phyloP scores from a whole-genome alignment of 2,888 invertebrate species.

The Caenorhabditis auriculariae region DNA sequence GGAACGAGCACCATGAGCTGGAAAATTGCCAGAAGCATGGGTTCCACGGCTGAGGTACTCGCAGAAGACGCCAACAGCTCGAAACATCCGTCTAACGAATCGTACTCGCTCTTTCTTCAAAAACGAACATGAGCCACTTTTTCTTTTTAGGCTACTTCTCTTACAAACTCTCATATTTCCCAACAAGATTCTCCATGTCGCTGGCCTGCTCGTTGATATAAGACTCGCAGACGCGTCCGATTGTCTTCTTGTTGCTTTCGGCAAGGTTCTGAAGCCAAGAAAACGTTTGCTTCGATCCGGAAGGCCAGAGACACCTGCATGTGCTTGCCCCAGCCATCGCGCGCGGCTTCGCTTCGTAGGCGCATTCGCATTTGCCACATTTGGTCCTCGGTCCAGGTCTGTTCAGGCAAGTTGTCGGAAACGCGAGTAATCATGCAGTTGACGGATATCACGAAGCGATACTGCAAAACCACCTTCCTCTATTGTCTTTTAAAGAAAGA shows the following conservation, averaged over 20 bases:
- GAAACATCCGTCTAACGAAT: constrained; percentile 40
- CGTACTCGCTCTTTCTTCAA: constrained; percentile 43
- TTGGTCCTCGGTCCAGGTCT: constrained; percentile 63
- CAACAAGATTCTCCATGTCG: constrained; percentile 23
- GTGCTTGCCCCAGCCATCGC: constrained; percentile 17
- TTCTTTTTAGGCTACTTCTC: not conserved
- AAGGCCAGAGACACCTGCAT: too few relatives aligned
- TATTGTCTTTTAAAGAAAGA: not conserved
- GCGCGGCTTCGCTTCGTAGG: constrained; percentile 30
- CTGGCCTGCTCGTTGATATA: constrained; percentile 20
- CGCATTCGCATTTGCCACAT: constrained; percentile 41
- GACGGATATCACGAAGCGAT: constrained; percentile 23
- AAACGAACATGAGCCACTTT: not conserved
- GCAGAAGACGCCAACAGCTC: constrained; percentile 33
- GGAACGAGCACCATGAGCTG: constrained; percentile 42
- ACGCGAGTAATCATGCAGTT: constrained; percentile 37
- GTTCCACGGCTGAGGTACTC: constrained; percentile 28
- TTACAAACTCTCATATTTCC: constrained; percentile 26
- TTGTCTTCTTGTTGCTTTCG: not conserved
- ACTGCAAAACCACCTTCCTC: constrained; percentile 6
- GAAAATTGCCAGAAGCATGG: constrained; percentile 33
- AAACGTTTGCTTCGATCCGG: not conserved
- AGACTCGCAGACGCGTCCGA: too few relatives aligned
- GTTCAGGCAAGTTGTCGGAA: too few relatives aligned
- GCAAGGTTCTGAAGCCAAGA: not conserved